Base-by-base conservation (phyloP, 1,140 invertebrate genomes). In the Protaetia brevitarsis region DNA sequence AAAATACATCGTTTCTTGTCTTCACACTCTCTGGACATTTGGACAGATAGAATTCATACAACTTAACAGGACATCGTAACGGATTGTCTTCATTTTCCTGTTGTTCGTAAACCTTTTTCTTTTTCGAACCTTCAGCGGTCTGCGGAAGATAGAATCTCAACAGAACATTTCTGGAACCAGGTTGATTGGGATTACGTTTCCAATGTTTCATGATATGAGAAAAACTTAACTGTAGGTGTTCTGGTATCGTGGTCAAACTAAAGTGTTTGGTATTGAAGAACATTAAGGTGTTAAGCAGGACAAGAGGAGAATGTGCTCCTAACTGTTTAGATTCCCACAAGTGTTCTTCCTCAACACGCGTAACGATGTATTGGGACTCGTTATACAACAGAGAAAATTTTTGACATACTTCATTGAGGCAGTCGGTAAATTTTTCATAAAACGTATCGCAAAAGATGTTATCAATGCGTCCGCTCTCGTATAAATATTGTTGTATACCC, bases 181-280 rank as follows among this genome's bases (percentile, higher is more conserved):
- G 82, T 71, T 85, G 84, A 66, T 87, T 87, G n/a, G 87, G 88
- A 81, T 91, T 90, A 65, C 92, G 86, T 80, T 95, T 95, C 92
- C 91, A 95, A 78, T 95, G 93, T 78, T 95, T 96, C 88, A 95
- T 94, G 72, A 97, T 93, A 73, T 95, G 91, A 3, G 89, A 90
- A 80, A 96, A 95, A 96, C 59, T 61, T 21, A 61, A 78, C 71
- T 91, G 87, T 85, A 93, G 88, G 75, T 96, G 94, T 71, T 95
- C 92, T 67, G 95, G 91, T 10, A 93, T 87, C 1, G 88, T 93
- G 86, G 89, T 89, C 68, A 96, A 84, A 82, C 92, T 90, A 79
- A 96, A 96, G 81, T 94, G 90, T 80, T 94, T 95, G 0, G 94
- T 95, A 75, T 95, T 96, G 76, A 96, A 96, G 78, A 94, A 97